Percentiles rank a stretch among this genome's conserved stretches.
Evolutionary conservation across 2,888 invertebrate genomes (phyloP).

Genomic region (Acanthosoma haemorrhoidale): DNA sequence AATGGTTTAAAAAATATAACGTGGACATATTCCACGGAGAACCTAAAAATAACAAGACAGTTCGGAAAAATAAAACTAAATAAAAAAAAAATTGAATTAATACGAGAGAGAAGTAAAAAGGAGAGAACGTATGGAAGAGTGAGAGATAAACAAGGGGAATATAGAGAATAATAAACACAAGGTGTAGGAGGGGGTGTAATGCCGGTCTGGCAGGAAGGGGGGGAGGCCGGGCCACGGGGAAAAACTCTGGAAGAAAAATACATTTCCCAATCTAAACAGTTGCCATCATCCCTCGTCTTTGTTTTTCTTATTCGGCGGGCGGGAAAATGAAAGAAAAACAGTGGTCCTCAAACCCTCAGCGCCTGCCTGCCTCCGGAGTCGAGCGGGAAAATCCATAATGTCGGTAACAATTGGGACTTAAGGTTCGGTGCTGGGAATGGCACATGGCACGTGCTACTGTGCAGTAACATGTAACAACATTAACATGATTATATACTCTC

Average conservation of each 20-base stretch:
- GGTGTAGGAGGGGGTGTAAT: slow-evolving; percentile 27
- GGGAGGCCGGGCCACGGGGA: slow-evolving; percentile 27
- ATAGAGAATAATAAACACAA: slow-evolving; percentile 21
- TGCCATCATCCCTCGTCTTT: slow-evolving; percentile 40
- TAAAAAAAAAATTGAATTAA: slow-evolving; percentile 12
- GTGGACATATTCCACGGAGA: neutral
- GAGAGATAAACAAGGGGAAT: slow-evolving; percentile 23
- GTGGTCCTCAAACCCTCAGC: slow-evolving; percentile 14
- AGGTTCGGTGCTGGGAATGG: too few relatives aligned
- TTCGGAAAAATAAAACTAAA: neutral
- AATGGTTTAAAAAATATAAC: slow-evolving; percentile 10
- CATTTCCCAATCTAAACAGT: slow-evolving; percentile 42
- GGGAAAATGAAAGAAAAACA: slow-evolving; percentile 42
- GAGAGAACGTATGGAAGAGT: slow-evolving; percentile 16
- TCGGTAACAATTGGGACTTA: neutral
- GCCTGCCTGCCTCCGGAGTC: neutral
- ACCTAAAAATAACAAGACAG: neutral
- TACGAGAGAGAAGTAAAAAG: slow-evolving; percentile 21
- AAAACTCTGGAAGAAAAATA: slow-evolving; percentile 40
- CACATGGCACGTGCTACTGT: too few relatives aligned
- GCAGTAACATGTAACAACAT: neutral
- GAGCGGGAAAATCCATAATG: slow-evolving; percentile 16
- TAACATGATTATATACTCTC: neutral
- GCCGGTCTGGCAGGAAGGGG: slow-evolving; percentile 12
- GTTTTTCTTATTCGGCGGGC: slow-evolving; percentile 41